phyloP scores from a whole-genome alignment of 2,888 invertebrate genomes.

The Diplazon laetatorius region DNA sequence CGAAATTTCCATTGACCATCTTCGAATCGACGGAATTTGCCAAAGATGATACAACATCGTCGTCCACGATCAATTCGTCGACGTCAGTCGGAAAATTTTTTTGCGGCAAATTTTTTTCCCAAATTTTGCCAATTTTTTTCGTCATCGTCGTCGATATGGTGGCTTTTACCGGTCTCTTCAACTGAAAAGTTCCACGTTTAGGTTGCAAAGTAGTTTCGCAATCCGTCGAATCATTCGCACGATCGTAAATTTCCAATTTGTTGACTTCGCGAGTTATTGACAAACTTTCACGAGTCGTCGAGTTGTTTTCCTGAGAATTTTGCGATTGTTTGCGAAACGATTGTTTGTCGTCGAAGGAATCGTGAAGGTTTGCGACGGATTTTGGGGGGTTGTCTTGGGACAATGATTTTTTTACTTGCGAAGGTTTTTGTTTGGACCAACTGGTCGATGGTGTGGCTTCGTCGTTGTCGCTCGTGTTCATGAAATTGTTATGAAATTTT shows the following conservation, averaged over 20 bases:
- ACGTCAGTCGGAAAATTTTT: constrained; percentile 1
- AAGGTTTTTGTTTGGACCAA: constrained; percentile 3
- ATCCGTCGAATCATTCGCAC: constrained; percentile 25
- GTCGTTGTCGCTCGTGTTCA: not conserved
- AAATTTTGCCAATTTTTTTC: constrained; percentile 73
- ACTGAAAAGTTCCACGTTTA: constrained; percentile 74
- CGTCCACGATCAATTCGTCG: not conserved
- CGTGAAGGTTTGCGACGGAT: not conserved
- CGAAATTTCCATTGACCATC: too few species aligned
- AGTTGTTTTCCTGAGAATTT: not conserved
- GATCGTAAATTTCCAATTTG: constrained; percentile 2
- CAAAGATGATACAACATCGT: constrained; percentile 19
- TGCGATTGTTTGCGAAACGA: not conserved
- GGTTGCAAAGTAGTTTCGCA: constrained; percentile 43
- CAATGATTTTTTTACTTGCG: constrained; percentile 9
- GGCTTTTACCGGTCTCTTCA: constrained; percentile 78
- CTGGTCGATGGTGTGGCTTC: constrained; percentile 28
- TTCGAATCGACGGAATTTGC: too few species aligned
- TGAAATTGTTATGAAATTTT: not conserved
- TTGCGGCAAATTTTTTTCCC: constrained; percentile 69
- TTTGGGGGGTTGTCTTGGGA: constrained; percentile 16
- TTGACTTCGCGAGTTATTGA: not conserved
- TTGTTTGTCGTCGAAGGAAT: not conserved
- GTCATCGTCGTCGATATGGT: constrained; percentile 69
- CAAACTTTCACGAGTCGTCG: not conserved